Evolutionary conservation across 2,888 invertebrate species (phyloP).

Genomic region (Platycnemis pennipes): DNA sequence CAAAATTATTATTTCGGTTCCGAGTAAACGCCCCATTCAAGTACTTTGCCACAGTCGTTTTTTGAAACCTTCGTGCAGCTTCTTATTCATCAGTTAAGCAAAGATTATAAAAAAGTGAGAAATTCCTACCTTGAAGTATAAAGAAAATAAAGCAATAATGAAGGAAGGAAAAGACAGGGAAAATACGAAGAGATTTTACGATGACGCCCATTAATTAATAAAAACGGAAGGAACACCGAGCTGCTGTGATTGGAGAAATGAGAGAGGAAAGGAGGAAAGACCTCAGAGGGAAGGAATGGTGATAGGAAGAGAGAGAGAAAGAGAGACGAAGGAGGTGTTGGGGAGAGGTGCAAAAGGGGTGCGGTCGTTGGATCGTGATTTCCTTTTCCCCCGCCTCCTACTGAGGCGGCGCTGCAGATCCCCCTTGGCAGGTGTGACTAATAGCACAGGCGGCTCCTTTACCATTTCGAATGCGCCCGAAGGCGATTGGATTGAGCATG

Average conservation of each 20-base stretch:
- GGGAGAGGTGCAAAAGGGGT: conserved; percentile 77
- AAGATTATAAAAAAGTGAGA: too few relatives aligned
- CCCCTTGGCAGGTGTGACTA: conserved; percentile 79
- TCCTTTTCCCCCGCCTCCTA: conserved; percentile 74
- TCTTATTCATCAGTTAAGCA: too few relatives aligned
- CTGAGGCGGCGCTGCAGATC: conserved; percentile 73
- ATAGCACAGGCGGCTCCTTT: conserved; percentile 74
- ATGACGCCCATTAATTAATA: neutral
- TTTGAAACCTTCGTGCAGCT: too few relatives aligned
- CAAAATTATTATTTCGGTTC: too few relatives aligned
- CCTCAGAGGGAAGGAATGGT: conserved; percentile 52
- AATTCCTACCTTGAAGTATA: neutral
- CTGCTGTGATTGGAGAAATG: neutral
- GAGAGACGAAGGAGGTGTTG: conserved; percentile 68
- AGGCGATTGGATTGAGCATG: conserved; percentile 2
- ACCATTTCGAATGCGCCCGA: conserved; percentile 55
- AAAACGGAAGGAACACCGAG: neutral
- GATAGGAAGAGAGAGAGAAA: conserved; percentile 56
- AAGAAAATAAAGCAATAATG: neutral
- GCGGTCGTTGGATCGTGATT: conserved; percentile 75
- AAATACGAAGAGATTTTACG: neutral
- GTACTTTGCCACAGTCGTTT: too few relatives aligned
- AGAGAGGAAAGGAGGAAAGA: conserved; percentile 56
- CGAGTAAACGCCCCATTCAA: too few relatives aligned
- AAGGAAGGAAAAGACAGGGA: neutral